Evolutionary conservation across 2,113 vertebrate genomes (phyloP).

Genomic region (Isichthys henryi): DNA sequence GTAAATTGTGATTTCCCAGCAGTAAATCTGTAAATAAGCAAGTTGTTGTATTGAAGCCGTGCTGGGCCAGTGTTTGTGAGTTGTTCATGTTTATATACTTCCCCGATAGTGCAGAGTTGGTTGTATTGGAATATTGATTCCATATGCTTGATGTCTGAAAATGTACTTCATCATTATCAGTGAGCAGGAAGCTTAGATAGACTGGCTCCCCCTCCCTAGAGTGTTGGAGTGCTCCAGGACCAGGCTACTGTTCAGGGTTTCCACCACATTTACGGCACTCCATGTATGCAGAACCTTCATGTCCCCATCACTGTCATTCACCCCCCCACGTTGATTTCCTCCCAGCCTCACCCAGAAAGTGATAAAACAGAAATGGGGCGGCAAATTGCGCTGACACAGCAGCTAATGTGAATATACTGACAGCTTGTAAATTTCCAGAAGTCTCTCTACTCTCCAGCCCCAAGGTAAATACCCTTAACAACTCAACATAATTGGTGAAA

Average conservation of each 20-base stretch:
- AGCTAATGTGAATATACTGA: background rate
- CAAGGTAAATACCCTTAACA: background rate
- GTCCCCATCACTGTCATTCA: background rate
- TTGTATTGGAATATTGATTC: background rate
- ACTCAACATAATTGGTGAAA: background rate
- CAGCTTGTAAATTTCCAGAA: background rate
- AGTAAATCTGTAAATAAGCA: background rate
- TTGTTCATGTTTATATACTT: background rate
- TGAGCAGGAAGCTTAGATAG: background rate
- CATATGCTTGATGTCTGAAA: background rate
- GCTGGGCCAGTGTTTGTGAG: background rate
- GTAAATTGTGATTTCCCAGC: background rate
- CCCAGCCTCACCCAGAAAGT: background rate
- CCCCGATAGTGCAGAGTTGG: background rate
- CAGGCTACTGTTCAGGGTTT: too few relatives aligned
- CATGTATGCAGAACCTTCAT: background rate
- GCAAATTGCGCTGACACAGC: background rate
- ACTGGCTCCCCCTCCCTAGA: background rate
- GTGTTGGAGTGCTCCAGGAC: background rate
- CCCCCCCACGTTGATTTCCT: background rate
- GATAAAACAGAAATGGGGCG: background rate
- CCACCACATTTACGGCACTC: too few relatives aligned
- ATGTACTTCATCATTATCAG: background rate
- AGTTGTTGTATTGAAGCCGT: background rate
- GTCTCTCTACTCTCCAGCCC: background rate